Evolutionary conservation across 2,113 vertebrate species (phyloP), one percentile per base, ranked within the genome.

Genomic region (Genyomyrus donnyi): DNA sequence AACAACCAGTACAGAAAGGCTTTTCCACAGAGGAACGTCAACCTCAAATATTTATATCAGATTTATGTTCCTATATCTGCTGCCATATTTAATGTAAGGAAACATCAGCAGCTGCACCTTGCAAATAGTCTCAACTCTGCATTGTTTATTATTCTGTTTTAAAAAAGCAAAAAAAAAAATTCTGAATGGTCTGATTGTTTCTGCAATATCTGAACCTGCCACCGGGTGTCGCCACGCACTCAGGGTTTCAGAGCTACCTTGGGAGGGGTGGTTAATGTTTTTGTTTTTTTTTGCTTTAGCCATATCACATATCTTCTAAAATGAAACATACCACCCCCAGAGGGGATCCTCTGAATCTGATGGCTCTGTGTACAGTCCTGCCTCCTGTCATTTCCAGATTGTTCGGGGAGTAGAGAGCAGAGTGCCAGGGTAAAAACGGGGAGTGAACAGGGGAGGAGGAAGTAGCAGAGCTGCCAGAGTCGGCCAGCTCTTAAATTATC

Each of bases 221-320:
- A 66, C 74, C 35, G 17, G 77, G 86, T 86, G 89, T 80, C 89
- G 42, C 48, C 48, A 85, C 50, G 39, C 85, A 42, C 77, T 17
- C 31, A 87, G 87, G 46, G 42, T 66, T 90, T 88, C 48, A 39
- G 27, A 62, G 83, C 9, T 15, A 8, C 35, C 89, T 85, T 90
- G 45, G 88, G 84, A 52, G 39, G 85, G 86, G 66, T 85, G 89
- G 84, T 31, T 84, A 89, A 80, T 66, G 90, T 21, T 21, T 56
- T 21, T 56, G 0, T 56, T 56, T 77, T 70, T 90, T 91, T 66
- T 85, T 92, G 52, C 56, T 88, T 56, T 17, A 21, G 46, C 83
- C 66, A 21, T 74, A 49, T 88, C 87, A 85, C 74, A 52, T 15
- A 46, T 52, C 48, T 49, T 5, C 35, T 42, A 27, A 88, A 50